Conservation (phyloP, 2,113 vertebrate genomes). For the Clarias macrocephalus region DNA sequence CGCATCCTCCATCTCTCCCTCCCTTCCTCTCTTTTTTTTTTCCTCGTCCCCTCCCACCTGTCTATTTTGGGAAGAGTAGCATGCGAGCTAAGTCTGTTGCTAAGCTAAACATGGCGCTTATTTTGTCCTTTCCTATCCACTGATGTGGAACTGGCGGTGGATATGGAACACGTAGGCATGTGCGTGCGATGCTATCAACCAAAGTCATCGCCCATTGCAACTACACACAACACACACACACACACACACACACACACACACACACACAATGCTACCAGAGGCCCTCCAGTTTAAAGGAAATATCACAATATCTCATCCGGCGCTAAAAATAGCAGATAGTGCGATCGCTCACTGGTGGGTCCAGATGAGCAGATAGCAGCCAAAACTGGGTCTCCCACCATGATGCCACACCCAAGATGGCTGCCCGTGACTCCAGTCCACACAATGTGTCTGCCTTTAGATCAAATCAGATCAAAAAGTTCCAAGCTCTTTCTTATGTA, state of each 20-base stretch:
- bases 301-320: constrained; percentile 4
- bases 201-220: neutral
- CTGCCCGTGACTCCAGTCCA: neutral
- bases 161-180: constrained; percentile 37
- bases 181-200: constrained; percentile 39
- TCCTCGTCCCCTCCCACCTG: neutral
- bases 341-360: constrained; percentile 7
- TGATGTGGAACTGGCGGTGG: constrained; percentile 37
- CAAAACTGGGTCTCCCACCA: constrained; percentile 11
- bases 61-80: constrained; percentile 32
- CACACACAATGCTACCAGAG: neutral
- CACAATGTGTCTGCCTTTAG: constrained; percentile 10
- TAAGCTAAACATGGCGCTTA: constrained; percentile 35
- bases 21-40: neutral
- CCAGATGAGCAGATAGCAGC: constrained; percentile 35
- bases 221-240: constrained; percentile 3
- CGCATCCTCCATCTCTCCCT: neutral
- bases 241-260: neutral
- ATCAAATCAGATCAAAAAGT: constrained; percentile 12
- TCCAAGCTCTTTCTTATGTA: neutral
- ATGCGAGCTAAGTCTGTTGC: constrained; percentile 24
- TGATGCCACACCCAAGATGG: constrained; percentile 35
- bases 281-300: neutral
- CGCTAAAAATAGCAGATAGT: constrained; percentile 50
- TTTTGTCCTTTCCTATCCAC: constrained; percentile 35